A percentile compares a stretch with the other conserved stretches of the same genome.
These are phyloP conservation scores for Saturnia pavonia DNA, from an alignment of 2,888 invertebrate genomes.

Conservation along the genomic window DNA sequence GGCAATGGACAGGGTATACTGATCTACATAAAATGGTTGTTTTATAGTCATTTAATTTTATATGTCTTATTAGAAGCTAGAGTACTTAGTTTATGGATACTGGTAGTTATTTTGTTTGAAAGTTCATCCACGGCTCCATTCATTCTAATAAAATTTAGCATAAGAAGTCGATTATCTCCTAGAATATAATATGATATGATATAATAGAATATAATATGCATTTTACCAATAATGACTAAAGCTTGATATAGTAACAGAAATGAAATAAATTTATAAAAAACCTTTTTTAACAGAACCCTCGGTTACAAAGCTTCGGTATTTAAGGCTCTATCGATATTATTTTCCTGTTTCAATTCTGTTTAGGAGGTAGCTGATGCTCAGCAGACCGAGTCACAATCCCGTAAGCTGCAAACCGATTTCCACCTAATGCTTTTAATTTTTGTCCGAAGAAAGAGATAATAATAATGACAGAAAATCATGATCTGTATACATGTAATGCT, in stretches of 20 bases:
- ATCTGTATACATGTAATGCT: not conserved
- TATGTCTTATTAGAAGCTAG: no score
- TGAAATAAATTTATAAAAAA: not conserved
- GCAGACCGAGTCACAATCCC: slow-evolving; percentile 53
- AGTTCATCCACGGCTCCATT: no score
- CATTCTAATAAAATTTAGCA: no score
- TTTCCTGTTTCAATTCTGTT: slow-evolving; percentile 33
- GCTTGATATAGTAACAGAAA: not conserved
- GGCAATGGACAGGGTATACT: no score
- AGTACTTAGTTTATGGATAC: no score
- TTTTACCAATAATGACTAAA: not conserved
- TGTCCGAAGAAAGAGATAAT: slow-evolving; percentile 21
- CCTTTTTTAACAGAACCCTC: not conserved
- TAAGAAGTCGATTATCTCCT: no score
- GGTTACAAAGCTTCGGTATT: not conserved
- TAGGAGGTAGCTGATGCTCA: slow-evolving; percentile 46
- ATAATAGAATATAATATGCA: no score
- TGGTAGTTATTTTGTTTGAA: no score
- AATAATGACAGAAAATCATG: slow-evolving; percentile 6
- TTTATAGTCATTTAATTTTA: not conserved
- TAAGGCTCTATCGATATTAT: not conserved
- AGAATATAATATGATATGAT: no score
- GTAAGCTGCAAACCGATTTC: slow-evolving; percentile 57
- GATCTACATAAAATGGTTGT: not conserved
- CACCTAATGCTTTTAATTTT: slow-evolving; percentile 51